Base-by-base conservation (phyloP, 1,140 invertebrate species). In the Maniola jurtina region DNA sequence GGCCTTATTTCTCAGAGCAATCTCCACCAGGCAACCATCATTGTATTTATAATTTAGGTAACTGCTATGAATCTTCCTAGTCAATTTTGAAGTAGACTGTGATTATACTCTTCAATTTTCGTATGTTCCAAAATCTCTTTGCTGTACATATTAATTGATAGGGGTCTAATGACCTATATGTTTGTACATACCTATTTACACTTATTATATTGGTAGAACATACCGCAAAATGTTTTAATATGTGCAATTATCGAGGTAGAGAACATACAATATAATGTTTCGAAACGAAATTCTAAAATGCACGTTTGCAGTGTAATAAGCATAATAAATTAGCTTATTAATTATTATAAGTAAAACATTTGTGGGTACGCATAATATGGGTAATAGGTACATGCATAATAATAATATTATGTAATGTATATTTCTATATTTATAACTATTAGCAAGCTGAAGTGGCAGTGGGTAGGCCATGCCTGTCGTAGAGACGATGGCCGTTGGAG, bases 241-340 rank as follows among this genome's bases (percentile, higher is more conserved):
- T 64, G 34, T 50, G 55, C 47, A 64, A 58, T 64, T 58, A 65
- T 36, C 33, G 48, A 50, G 66, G 38, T 66, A 57, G 66, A 33
- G 62, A 60, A 60, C 60, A 54, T 74, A 68, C 56, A 64, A 54
- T 65, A 62, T 63, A 62, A 75, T 36, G n/a, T 68, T 72, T 65
- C 72, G 62, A 71, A 68, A 70, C 66, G 72, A 68, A 68, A 70
- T 71, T 71, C 73, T 75, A 77, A 75, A 77, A 77, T 72, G 67
- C 66, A 72, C 67, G 66, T 70, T 70, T 15, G 69, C 71, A 69
- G 48, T 61, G 73, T 77, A 76, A 76, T 74, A 67, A 67, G 70
- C 63, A 64, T 76, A 80, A 83, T 80, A 79, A 80, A 83, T 80
- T 79, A 80, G 69, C 75, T 76, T 80, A 80, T 83, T 80, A 79